Base-by-base conservation (phyloP, 1,140 invertebrate species). In the Pseudoatta argentina region DNA sequence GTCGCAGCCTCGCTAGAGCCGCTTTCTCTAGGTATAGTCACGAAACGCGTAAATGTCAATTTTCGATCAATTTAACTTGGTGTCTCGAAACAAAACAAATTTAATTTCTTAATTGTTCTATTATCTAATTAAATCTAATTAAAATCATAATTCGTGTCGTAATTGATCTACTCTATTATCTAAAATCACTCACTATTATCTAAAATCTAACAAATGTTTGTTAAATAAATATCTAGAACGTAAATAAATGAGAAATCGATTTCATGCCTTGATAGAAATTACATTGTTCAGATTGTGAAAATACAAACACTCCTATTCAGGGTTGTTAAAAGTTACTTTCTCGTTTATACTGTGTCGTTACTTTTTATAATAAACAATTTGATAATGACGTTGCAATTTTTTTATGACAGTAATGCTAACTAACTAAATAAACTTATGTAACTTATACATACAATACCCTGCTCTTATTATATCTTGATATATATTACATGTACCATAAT, bases 1-100 rank as follows among this genome's bases (percentile, higher is more conserved):
- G 98, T 86, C 93, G 95, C 2, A 95, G 96, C 0, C 95, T 98
- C 78, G 95, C 96, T 1, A 95, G 96, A 85, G 97, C 97, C 18
- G 97, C 97, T 1, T 97, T 96, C 91, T 97, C 97, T 0, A 92
- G 94, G 93, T 94, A 73, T 16, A 88, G 66, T 30, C 5, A 55
- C 6, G 8, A 55, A 7, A n/a, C 3, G 44, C 0, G 3, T 64
- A 21, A 51, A 53, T 66, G 1, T 61, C n/a, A 1, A 76, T 44
- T 34, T 7, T 81, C 3, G 0, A 39, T 55, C 1, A 21, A 57
- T 39, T 55, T 10, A 44, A 73, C 10, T 34, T 34, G 16, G 21
- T 27, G 24, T 6, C 18, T 72, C 16, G 24, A 72, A 53, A 12
- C 3, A 30, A 55, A 72, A 55, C 3, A 55, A 55, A 72, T 51